These are phyloP conservation scores for Labrus mixtus DNA, from an alignment of 2,113 vertebrate species.

Conservation along the genomic window DNA sequence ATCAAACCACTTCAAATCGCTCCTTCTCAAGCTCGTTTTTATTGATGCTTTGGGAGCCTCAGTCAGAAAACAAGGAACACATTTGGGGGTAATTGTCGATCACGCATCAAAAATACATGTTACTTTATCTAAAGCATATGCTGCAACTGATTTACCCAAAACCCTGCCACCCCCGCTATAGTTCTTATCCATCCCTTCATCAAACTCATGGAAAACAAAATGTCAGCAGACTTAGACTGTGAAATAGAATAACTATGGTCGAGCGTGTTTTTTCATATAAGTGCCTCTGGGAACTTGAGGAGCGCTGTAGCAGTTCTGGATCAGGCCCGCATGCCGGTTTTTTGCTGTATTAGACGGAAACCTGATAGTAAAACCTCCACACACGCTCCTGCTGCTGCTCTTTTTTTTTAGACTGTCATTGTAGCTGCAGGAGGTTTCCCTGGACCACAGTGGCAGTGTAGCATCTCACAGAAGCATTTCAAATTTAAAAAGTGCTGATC, in stretches of 20 bases:
- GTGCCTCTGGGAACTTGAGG: conserved; percentile 50
- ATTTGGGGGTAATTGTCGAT: conserved; percentile 61
- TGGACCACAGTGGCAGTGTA: conserved; percentile 37
- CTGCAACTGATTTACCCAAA: conserved; percentile 39
- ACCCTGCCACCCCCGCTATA: conserved; percentile 28
- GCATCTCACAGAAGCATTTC: conserved; percentile 45
- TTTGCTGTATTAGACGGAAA: conserved; percentile 54
- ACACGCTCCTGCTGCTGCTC: conserved; percentile 11
- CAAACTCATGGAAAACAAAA: conserved; percentile 67
- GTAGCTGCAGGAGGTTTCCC: conserved; percentile 29
- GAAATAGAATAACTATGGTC: conserved; percentile 60
- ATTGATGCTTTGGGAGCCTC: conserved; percentile 36
- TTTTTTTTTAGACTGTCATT: conserved; percentile 45
- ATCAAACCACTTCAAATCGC: conserved; percentile 62
- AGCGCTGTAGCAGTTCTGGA: conserved; percentile 45
- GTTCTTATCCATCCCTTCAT: conserved; percentile 48
- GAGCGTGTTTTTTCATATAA: conserved; percentile 52
- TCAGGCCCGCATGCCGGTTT: conserved; percentile 23
- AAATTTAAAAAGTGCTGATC: conserved; percentile 17
- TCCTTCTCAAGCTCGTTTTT: conserved; percentile 40
- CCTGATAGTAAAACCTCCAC: conserved; percentile 58
- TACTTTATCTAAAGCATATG: conserved; percentile 60
- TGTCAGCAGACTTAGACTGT: conserved; percentile 65
- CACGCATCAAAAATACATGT: conserved; percentile 53
- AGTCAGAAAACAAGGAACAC: conserved; percentile 58